Evolutionary conservation across 1,140 invertebrate genomes (phyloP).

Genomic region (Helicoverpa armigera): DNA sequence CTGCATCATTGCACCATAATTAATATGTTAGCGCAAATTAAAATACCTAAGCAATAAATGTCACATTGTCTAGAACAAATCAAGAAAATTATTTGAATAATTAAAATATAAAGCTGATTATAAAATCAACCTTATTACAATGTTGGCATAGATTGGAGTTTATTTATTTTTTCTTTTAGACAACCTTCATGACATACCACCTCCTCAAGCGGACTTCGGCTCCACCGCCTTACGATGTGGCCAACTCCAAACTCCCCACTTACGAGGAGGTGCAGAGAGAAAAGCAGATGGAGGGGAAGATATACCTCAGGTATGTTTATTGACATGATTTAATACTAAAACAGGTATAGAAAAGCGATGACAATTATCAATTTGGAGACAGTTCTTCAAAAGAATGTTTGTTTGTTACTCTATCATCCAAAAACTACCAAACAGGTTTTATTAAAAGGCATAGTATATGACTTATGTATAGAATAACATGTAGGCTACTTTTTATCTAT

Average conservation of each 20-base stretch:
- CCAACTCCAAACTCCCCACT: slow-evolving; percentile 93
- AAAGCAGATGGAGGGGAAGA: slow-evolving; percentile 92
- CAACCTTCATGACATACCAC: slow-evolving; percentile 87
- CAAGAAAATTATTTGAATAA: background rate
- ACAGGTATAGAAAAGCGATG: no score
- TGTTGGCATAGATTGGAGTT: no score
- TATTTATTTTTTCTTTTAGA: slow-evolving; percentile 66
- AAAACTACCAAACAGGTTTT: no score
- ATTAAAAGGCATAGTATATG: no score
- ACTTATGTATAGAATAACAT: no score
- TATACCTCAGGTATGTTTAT: slow-evolving; percentile 74
- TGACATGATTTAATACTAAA: background rate
- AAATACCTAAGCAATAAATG: background rate
- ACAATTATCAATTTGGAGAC: no score
- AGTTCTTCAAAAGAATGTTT: no score
- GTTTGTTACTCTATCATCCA: no score
- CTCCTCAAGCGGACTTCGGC: slow-evolving; percentile 94
- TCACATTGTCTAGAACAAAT: background rate
- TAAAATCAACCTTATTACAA: no score
- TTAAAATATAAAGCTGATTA: background rate
- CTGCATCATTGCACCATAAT: background rate
- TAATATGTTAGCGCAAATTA: background rate
- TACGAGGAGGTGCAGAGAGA: slow-evolving; percentile 97
- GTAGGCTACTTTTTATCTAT: no score
- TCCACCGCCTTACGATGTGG: slow-evolving; percentile 94